Evolutionary conservation across 2,888 invertebrate genomes (phyloP).

Genomic region (Megaustenia siamemsis): DNA sequence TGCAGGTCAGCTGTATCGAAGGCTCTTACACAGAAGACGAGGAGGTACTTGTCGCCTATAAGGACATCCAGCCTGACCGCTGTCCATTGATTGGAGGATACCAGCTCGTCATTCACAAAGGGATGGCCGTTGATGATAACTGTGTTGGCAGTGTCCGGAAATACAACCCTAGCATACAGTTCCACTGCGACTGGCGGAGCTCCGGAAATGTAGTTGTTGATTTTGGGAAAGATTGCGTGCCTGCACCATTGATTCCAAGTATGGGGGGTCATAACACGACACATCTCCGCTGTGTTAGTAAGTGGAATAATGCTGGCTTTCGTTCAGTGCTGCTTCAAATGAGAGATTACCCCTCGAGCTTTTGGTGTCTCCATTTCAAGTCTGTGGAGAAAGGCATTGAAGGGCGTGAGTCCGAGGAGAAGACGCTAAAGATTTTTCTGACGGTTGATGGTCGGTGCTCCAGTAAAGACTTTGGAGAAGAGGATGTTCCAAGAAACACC

Average conservation of each 20-base stretch:
- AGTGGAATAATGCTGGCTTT: conserved; percentile 19
- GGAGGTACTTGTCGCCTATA: not conserved
- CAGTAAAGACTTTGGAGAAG: conserved; percentile 26
- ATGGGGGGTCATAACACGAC: conserved; percentile 22
- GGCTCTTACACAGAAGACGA: conserved; percentile 36
- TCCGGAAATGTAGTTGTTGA: conserved; percentile 39
- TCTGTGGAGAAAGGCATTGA: too few species aligned
- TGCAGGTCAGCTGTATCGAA: conserved; percentile 36
- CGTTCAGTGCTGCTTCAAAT: conserved; percentile 40
- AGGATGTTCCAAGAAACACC: conserved; percentile 23
- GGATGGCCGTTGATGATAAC: conserved; percentile 16
- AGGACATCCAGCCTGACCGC: not conserved
- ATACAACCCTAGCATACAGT: conserved; percentile 44
- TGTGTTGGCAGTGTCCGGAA: conserved; percentile 32
- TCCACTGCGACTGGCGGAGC: conserved; percentile 30
- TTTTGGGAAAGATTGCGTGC: conserved; percentile 29
- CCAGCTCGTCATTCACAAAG: conserved; percentile 39
- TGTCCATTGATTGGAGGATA: conserved; percentile 46
- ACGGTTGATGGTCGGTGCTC: conserved; percentile 42
- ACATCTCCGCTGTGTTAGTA: conserved; percentile 21
- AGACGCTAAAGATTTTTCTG: conserved; percentile 6
- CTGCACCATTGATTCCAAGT: not conserved
- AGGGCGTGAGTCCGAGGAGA: not conserved
- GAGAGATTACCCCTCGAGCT: not conserved
- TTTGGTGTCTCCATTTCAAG: conserved; percentile 47